Conservation (phyloP, 2,888 invertebrate genomes). For the Pemphredon lugubris region DNA sequence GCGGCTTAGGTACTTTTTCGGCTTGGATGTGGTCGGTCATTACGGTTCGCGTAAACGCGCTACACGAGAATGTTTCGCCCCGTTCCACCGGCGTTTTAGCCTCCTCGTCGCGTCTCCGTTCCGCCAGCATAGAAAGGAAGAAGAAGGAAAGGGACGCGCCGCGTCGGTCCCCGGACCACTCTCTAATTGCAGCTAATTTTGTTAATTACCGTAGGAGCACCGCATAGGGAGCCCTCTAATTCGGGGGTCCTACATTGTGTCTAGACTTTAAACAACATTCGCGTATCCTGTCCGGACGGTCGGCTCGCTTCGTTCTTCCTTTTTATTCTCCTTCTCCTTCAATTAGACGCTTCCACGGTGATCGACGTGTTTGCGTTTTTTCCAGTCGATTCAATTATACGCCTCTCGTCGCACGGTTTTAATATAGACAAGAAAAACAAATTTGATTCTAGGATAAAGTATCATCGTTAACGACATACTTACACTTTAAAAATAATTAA, state of each 20-base stretch:
- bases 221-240: slow-evolving; percentile 75
- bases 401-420: too few species aligned
- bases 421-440: too few species aligned
- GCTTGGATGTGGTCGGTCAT: slow-evolving; percentile 69
- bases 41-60: slow-evolving; percentile 69
- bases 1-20: slow-evolving; percentile 56
- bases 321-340: slow-evolving; percentile 54
- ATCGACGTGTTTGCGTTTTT: slow-evolving; percentile 39
- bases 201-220: slow-evolving; percentile 77
- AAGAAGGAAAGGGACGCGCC: slow-evolving; percentile 44
- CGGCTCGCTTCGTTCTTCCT: slow-evolving; percentile 37
- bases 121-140: too few species aligned
- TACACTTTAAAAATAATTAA: too few species aligned
- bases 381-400: slow-evolving; percentile 3
- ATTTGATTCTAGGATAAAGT: too few species aligned
- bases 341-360: slow-evolving; percentile 66
- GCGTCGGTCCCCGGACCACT: slow-evolving; percentile 56
- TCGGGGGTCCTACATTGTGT: slow-evolving; percentile 79
- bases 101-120: too few species aligned
- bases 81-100: too few species aligned
- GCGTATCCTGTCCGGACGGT: slow-evolving; percentile 62
- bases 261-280: slow-evolving; percentile 80
- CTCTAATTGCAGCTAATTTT: slow-evolving; percentile 80
- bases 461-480: too few species aligned
- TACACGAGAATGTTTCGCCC: slow-evolving; percentile 36